These are phyloP conservation scores for Varroa destructor DNA, from an alignment of 1,140 invertebrate genomes.

Conservation along the genomic window DNA sequence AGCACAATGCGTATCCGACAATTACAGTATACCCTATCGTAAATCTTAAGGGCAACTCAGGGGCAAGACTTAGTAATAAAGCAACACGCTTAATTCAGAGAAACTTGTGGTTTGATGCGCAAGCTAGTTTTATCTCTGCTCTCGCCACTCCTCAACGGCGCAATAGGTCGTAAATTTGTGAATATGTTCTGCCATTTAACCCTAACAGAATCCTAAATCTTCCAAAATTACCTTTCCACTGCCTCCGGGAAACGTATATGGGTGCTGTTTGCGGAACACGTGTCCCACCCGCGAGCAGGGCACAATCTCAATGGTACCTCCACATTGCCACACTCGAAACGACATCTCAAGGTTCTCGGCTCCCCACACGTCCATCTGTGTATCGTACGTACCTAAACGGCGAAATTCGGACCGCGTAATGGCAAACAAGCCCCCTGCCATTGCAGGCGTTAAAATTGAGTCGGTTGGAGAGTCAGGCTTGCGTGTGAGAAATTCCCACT, in stretches of 20 bases:
- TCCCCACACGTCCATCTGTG: slow-evolving; percentile 36
- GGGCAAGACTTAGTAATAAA: too few relatives aligned
- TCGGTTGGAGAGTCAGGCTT: slow-evolving; percentile 34
- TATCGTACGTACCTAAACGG: slow-evolving; percentile 42
- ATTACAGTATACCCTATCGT: too few relatives aligned
- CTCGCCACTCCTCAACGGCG: slow-evolving; percentile 37
- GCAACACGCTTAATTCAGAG: too few relatives aligned
- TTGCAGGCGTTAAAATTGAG: slow-evolving; percentile 63
- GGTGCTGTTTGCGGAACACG: slow-evolving; percentile 49
- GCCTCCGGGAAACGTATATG: slow-evolving; percentile 38
- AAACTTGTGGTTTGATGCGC: too few relatives aligned
- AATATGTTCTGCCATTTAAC: slow-evolving; percentile 33
- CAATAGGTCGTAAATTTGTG: slow-evolving; percentile 38
- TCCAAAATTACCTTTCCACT: slow-evolving; percentile 42
- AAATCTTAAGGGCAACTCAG: too few relatives aligned
- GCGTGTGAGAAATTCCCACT: slow-evolving; percentile 39
- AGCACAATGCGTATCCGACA: too few relatives aligned
- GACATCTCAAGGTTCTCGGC: slow-evolving; percentile 35
- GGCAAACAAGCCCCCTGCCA: slow-evolving; percentile 94
- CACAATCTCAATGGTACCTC: slow-evolving; percentile 45
- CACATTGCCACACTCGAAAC: slow-evolving; percentile 45
- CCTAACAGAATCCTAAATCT: slow-evolving; percentile 36
- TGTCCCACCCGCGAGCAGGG: slow-evolving; percentile 46
- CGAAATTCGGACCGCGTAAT: slow-evolving; percentile 49
- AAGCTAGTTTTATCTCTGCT: too few relatives aligned